A percentile compares a stretch with the other conserved stretches of the same genome.
These are phyloP conservation scores for Helicolenus hilgendorfi DNA, from an alignment of 2,797 vertebrate genomes.

Conservation along the genomic window DNA sequence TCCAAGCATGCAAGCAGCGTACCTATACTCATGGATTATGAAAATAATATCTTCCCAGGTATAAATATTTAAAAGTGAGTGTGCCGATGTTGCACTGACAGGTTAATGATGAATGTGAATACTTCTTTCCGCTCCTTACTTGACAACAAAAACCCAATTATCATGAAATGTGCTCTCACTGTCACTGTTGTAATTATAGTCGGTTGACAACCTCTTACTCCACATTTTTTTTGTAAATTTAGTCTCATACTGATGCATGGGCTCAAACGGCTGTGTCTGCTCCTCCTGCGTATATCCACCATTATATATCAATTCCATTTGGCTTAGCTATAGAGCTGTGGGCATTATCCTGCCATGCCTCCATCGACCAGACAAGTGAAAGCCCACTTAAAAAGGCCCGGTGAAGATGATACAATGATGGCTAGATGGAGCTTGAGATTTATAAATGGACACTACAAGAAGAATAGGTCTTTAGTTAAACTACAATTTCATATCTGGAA, in stretches of 20 bases:
- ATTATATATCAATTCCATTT: slow-evolving; percentile 47
- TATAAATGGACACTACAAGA: background rate
- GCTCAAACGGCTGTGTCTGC: slow-evolving; percentile 9
- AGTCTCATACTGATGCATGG: slow-evolving; percentile 20
- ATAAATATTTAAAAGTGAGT: background rate
- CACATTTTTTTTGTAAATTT: background rate
- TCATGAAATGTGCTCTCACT: slow-evolving; percentile 22
- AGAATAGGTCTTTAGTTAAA: background rate
- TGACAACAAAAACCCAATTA: slow-evolving; percentile 13
- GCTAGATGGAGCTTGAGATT: slow-evolving; percentile 12
- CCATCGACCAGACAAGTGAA: slow-evolving; percentile 23
- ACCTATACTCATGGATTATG: background rate
- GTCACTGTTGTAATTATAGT: slow-evolving; percentile 19
- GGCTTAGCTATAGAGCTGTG: background rate
- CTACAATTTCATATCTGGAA: background rate
- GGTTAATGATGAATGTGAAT: slow-evolving; percentile 9
- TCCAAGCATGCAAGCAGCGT: background rate
- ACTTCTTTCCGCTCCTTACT: background rate
- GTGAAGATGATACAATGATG: slow-evolving; percentile 13
- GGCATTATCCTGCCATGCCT: slow-evolving; percentile 31
- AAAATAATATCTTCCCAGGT: background rate
- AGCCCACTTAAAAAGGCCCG: slow-evolving; percentile 25
- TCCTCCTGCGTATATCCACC: background rate
- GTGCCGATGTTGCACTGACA: background rate
- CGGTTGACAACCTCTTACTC: background rate